Evolutionary conservation across 2,888 invertebrate species (phyloP).

Genomic region (Campaea margaritaria): DNA sequence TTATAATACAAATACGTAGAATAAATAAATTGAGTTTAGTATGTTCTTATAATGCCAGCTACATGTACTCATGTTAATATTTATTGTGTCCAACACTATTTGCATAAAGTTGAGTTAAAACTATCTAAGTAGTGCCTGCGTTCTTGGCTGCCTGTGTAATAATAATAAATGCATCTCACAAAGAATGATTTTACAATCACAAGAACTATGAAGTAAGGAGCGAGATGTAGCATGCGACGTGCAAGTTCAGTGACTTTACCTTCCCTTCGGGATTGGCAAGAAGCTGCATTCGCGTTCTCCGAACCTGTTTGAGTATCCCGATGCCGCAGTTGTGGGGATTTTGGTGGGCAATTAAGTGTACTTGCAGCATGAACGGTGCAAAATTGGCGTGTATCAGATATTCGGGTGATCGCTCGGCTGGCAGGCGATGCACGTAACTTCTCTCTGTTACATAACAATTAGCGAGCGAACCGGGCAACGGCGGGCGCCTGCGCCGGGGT

Average conservation of each 20-base stretch:
- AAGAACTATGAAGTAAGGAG: constrained; percentile 77
- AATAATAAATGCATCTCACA: constrained; percentile 61
- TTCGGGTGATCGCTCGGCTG: constrained; percentile 53
- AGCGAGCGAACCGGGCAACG: constrained; percentile 65
- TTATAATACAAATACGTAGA: too few species aligned
- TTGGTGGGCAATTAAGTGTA: constrained; percentile 61
- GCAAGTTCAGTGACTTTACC: constrained; percentile 81
- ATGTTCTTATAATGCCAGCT: neutral
- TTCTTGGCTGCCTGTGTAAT: constrained; percentile 48
- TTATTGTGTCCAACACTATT: constrained; percentile 25
- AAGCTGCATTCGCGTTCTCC: constrained; percentile 74
- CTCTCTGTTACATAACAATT: constrained; percentile 82
- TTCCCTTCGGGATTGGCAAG: constrained; percentile 78
- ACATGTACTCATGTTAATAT: constrained; percentile 20
- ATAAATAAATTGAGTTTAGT: too few species aligned
- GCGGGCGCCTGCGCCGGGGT: constrained; percentile 86
- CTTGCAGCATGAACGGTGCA: constrained; percentile 50
- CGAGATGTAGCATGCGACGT: constrained; percentile 75
- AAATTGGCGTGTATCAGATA: constrained; percentile 66
- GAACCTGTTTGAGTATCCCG: constrained; percentile 81
- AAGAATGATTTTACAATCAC: constrained; percentile 75
- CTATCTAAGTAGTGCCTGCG: constrained; percentile 45
- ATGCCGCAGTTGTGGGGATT: constrained; percentile 62
- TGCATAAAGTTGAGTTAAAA: constrained; percentile 33
- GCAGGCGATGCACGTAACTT: constrained; percentile 64